Percentiles rank a stretch among this genome's conserved stretches.
Conservation (phyloP, 1,140 invertebrate genomes). For the Dinoponera quadriceps region DNA sequence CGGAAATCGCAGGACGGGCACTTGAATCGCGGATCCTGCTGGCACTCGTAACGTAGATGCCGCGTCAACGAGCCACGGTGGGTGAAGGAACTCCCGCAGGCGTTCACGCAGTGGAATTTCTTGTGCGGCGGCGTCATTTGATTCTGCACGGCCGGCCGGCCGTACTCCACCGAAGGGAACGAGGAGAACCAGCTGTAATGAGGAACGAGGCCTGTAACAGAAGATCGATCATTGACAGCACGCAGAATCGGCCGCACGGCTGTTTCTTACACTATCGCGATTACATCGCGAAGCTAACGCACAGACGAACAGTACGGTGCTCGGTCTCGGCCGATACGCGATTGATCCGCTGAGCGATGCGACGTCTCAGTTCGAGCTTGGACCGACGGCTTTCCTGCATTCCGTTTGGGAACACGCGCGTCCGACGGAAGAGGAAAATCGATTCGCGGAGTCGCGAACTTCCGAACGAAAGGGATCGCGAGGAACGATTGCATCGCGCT, state of each 20-base stretch:
- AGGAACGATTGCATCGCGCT: no score
- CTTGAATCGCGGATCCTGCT: slow-evolving; percentile 81
- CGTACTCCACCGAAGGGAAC: not conserved
- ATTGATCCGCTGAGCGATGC: no score
- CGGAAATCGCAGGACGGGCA: slow-evolving; percentile 82
- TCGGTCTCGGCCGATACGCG: no score
- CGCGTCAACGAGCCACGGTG: slow-evolving; percentile 78
- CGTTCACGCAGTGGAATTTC: slow-evolving; percentile 65
- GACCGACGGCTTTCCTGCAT: no score
- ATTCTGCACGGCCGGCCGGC: not conserved
- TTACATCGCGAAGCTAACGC: no score
- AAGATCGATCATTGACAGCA: slow-evolving; percentile 36
- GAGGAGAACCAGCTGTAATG: slow-evolving; percentile 18
- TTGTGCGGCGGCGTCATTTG: slow-evolving; percentile 1
- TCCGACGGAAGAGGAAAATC: no score
- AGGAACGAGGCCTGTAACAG: slow-evolving; percentile 56
- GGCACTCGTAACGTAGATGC: slow-evolving; percentile 84
- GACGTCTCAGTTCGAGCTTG: no score
- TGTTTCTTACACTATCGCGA: not conserved
- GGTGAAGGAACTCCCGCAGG: slow-evolving; percentile 69
- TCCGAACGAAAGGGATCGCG: no score
- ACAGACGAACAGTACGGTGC: no score
- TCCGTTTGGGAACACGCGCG: no score
- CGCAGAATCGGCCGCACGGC: not conserved
- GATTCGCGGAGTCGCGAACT: no score